Percentiles rank a stretch among this genome's conserved stretches.
These are phyloP conservation scores for Brachycybe producta DNA, from an alignment of 2,888 invertebrate species.

Conservation along the genomic window DNA sequence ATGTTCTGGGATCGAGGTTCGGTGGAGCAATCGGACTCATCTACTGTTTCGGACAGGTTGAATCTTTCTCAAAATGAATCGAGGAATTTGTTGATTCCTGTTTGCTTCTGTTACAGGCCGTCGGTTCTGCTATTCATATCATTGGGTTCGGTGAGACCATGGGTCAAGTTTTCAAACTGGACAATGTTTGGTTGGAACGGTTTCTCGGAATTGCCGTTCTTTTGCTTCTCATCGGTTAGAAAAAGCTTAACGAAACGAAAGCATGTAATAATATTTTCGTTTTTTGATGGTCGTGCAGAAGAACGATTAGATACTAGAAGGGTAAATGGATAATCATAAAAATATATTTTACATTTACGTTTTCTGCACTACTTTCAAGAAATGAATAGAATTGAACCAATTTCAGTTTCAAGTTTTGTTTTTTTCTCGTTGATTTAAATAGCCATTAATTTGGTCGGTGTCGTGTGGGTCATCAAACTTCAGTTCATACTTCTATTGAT, in stretches of 20 bases:
- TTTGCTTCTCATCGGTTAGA: conserved; percentile 53
- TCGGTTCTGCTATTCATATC: conserved; percentile 89
- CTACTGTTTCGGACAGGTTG: conserved; percentile 89
- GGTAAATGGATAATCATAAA: no score
- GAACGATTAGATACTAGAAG: no score
- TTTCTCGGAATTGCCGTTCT: conserved; percentile 80
- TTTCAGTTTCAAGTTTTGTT: no score
- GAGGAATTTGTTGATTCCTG: not conserved
- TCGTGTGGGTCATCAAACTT: conserved; percentile 93
- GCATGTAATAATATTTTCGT: no score
- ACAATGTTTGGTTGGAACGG: conserved; percentile 62
- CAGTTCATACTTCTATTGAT: conserved; percentile 79
- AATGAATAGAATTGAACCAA: no score
- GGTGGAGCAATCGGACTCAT: conserved; percentile 85
- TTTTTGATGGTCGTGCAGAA: no score
- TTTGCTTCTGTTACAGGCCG: conserved; percentile 51
- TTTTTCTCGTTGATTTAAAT: conserved; percentile 13
- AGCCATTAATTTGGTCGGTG: conserved; percentile 86
- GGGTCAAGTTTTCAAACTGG: conserved; percentile 62
- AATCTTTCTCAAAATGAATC: not conserved
- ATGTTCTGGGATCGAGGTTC: conserved; percentile 83
- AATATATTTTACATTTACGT: no score
- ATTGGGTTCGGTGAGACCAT: conserved; percentile 95
- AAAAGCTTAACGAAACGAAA: no score
- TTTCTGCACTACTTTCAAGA: no score